Evolutionary conservation across 2,888 invertebrate species (phyloP).

Genomic region (Acrocyrtus sp.): DNA sequence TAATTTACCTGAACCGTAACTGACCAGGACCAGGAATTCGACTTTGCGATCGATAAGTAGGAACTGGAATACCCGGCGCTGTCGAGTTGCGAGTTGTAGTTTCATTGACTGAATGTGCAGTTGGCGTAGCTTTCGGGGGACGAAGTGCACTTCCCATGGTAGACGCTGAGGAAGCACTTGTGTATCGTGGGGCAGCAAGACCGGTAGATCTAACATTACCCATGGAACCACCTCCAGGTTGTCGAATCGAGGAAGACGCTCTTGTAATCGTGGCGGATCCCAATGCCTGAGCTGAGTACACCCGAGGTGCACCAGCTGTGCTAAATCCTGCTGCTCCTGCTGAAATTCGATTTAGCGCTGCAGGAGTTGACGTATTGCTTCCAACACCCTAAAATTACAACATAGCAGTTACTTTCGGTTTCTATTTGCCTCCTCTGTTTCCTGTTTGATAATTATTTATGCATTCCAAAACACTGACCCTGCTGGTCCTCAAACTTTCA

Average conservation of each 20-base stretch:
- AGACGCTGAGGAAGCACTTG: not conserved
- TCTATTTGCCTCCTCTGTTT: too few species aligned
- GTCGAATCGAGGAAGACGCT: not conserved
- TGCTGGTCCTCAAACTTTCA: not conserved
- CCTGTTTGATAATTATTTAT: too few species aligned
- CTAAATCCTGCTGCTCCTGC: not conserved
- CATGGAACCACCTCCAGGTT: conserved; percentile 1
- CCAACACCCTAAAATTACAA: conserved; percentile 1
- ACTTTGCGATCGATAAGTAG: conserved; percentile 24
- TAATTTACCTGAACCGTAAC: conserved; percentile 29
- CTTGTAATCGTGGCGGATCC: conserved; percentile 2
- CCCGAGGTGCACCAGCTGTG: conserved; percentile 10
- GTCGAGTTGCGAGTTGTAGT: not conserved
- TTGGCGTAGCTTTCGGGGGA: conserved; percentile 19
- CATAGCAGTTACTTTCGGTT: too few species aligned
- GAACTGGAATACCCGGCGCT: conserved; percentile 31
- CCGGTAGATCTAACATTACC: conserved; percentile 29
- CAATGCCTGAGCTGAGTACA: conserved; percentile 17
- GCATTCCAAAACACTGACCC: too few species aligned
- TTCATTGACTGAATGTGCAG: not conserved
- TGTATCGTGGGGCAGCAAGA: conserved; percentile 7
- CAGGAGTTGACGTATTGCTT: conserved; percentile 32
- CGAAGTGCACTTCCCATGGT: conserved; percentile 15
- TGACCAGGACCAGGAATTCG: conserved; percentile 33
- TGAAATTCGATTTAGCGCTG: conserved; percentile 26